Conservation (phyloP, 2,888 invertebrate genomes). For the Callinectes sapidus region DNA sequence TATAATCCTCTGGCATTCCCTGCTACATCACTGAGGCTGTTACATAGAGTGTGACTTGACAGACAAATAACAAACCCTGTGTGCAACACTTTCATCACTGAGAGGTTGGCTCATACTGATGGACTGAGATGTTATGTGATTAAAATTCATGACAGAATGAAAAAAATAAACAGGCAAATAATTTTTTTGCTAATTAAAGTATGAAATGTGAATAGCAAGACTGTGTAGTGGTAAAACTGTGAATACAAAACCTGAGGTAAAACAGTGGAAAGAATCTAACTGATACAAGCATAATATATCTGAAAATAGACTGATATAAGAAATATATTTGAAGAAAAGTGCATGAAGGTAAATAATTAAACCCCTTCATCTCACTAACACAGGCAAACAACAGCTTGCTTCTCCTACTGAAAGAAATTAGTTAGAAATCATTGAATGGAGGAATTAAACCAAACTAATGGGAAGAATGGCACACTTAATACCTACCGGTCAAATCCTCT, state of each 20-base stretch:
- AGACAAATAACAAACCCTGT: not conserved
- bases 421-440: not conserved
- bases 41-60: not conserved
- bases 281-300: not conserved
- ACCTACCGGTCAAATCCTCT: conserved; percentile 86
- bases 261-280: not conserved
- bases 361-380: not conserved
- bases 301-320: not conserved
- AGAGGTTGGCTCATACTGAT: not conserved
- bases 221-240: not conserved
- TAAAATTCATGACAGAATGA: not conserved
- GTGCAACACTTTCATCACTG: not conserved
- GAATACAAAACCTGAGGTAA: not conserved
- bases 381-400: conserved; percentile 18
- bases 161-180: not conserved
- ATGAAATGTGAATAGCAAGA: not conserved
- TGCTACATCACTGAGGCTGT: not conserved
- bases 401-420: not conserved
- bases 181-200: not conserved
- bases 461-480: conserved; percentile 27
- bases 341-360: not conserved
- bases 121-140: not conserved
- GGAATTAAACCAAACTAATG: not conserved
- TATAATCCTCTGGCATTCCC: not conserved
- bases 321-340: not conserved